Evolutionary conservation across 2,888 invertebrate genomes (phyloP).

Genomic region (Andrena bucephala): DNA sequence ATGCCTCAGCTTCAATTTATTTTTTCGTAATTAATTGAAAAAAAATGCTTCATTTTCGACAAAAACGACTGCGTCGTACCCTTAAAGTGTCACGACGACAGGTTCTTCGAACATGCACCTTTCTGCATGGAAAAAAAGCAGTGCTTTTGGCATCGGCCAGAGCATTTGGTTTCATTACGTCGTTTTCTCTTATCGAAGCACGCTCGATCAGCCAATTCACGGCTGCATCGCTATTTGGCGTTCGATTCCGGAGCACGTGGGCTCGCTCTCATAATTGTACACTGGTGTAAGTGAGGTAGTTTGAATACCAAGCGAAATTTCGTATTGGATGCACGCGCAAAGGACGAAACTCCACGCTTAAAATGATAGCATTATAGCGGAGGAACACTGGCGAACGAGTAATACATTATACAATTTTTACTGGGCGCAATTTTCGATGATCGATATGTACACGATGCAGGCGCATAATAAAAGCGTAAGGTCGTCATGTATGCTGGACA

Average conservation of each 20-base stretch:
- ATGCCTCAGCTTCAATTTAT: no score
- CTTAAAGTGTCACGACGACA: no score
- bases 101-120: not conserved
- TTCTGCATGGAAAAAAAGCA: constrained; percentile 8
- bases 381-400: not conserved
- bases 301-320: constrained; percentile 34
- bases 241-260: constrained; percentile 20
- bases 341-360: constrained; percentile 22
- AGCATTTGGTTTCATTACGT: constrained; percentile 44
- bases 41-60: no score
- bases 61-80: no score
- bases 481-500: not conserved
- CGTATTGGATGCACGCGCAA: constrained; percentile 27
- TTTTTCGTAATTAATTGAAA: no score
- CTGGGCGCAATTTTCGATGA: constrained; percentile 6
- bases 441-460: constrained; percentile 19
- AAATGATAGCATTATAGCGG: constrained; percentile 16
- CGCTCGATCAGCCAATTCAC: constrained; percentile 41
- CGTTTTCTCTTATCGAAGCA: constrained; percentile 43
- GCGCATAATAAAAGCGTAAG: not conserved
- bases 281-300: constrained; percentile 14
- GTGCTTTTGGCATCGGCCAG: constrained; percentile 29
- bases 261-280: constrained; percentile 28
- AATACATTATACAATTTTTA: constrained; percentile 19
- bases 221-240: constrained; percentile 17